Evolutionary conservation across 2,113 vertebrate genomes (phyloP).

Genomic region (Corythaixoides concolor): DNA sequence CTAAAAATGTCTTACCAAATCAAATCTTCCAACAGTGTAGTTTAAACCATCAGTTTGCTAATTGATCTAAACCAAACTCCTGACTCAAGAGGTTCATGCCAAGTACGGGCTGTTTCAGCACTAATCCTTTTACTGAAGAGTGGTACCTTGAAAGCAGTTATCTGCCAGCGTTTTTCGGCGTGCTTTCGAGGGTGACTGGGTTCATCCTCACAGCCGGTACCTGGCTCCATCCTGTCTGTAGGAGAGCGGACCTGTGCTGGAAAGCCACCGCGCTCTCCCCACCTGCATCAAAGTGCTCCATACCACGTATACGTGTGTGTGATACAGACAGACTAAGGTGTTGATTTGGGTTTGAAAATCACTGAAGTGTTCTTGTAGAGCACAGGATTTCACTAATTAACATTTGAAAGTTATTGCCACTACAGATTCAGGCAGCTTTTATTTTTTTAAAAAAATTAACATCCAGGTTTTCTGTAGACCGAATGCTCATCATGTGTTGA

Average conservation of each 20-base stretch:
- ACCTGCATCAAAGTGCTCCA: not conserved
- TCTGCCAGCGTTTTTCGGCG: not conserved
- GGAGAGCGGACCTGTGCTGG: not conserved
- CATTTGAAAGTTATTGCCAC: not conserved
- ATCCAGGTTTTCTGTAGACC: not conserved
- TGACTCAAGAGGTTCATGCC: not conserved
- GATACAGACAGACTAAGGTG: not conserved
- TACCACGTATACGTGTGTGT: rapidly evolving
- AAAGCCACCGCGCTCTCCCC: not conserved
- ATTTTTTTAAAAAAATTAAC: not conserved
- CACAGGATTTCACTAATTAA: not conserved
- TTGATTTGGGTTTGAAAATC: not conserved
- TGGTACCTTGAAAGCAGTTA: not conserved
- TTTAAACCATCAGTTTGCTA: not conserved
- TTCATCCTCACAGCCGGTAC: not conserved
- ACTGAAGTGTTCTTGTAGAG: not conserved
- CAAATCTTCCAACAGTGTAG: not conserved
- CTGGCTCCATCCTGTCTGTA: not conserved
- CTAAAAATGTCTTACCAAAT: not conserved
- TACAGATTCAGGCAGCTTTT: not conserved
- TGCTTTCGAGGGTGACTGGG: not conserved
- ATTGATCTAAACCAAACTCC: not conserved
- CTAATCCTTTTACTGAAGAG: not conserved
- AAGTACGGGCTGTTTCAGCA: not conserved
- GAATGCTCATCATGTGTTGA: rapidly evolving